Conservation (phyloP, 53 echinoderm and acorn worm species). For the Apostichopus leukothele region DNA sequence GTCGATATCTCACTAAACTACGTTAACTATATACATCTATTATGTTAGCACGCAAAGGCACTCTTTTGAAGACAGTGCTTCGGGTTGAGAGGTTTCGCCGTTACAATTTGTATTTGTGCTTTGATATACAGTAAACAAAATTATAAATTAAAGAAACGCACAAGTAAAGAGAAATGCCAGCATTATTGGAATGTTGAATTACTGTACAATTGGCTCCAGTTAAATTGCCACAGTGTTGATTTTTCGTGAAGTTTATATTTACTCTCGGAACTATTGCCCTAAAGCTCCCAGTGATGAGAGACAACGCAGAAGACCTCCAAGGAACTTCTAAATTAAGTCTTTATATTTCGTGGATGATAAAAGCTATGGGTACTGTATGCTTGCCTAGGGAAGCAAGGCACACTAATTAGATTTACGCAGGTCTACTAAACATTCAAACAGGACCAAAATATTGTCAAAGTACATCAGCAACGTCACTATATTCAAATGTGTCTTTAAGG, state of each 20-base stretch:
- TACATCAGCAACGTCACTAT: background rate
- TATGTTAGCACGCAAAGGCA: too few species aligned
- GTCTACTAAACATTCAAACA: background rate
- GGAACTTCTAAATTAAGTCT: background rate
- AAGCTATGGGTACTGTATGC: background rate
- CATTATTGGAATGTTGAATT: background rate
- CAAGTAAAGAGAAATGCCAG: background rate
- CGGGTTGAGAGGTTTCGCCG: too few species aligned
- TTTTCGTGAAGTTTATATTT: constrained; percentile 30
- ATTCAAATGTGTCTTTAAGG: too few species aligned
- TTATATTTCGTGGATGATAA: background rate
- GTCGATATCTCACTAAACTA: too few species aligned
- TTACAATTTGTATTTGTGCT: too few species aligned
- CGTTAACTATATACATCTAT: too few species aligned
- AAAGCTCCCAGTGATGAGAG: constrained; percentile 31
- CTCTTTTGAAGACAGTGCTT: too few species aligned
- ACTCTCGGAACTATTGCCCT: background rate
- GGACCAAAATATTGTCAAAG: background rate
- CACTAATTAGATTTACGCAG: background rate
- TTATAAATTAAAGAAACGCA: too few species aligned
- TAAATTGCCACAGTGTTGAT: constrained; percentile 6
- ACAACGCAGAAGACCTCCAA: constrained; percentile 8
- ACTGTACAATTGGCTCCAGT: background rate
- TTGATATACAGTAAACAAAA: too few species aligned
- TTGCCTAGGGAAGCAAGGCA: constrained; percentile 3